phyloP scores from a whole-genome alignment of 1,140 invertebrate species.

The Oryctes rhinoceros region DNA sequence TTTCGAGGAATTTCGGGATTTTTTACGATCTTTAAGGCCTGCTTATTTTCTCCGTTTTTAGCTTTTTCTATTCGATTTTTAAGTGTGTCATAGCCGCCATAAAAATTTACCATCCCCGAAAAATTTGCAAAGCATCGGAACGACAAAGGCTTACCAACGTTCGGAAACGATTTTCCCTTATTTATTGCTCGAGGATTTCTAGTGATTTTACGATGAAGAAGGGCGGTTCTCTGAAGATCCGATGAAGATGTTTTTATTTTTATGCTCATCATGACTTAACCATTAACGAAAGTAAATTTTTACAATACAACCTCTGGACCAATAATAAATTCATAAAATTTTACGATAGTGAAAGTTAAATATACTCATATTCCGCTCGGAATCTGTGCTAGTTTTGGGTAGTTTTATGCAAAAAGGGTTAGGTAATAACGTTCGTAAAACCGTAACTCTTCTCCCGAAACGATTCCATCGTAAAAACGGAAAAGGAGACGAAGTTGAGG shows the following conservation, averaged over 20 bases:
- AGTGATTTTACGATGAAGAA: not conserved
- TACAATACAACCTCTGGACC: not conserved
- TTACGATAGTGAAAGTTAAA: conserved; percentile 35
- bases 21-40: not conserved
- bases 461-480: not conserved
- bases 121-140: conserved; percentile 11
- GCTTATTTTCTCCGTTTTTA: conserved; percentile 4
- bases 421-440: conserved; percentile 34
- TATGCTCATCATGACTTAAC: not conserved
- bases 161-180: not conserved
- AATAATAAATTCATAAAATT: conserved; percentile 29
- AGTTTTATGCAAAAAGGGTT: conserved; percentile 37
- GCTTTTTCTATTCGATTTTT: not conserved
- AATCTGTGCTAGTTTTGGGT: conserved; percentile 23
- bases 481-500: not conserved
- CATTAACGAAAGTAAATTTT: conserved; percentile 36
- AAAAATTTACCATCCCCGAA: conserved; percentile 11
- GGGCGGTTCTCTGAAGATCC: not conserved
- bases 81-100: conserved; percentile 1
- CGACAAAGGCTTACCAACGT: not conserved
- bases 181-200: not conserved
- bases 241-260: not conserved
- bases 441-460: not conserved
- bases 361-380: not conserved
- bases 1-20: not conserved